Evolutionary conservation across 2,888 invertebrate genomes (phyloP).

Genomic region (Eupeodes luniger): DNA sequence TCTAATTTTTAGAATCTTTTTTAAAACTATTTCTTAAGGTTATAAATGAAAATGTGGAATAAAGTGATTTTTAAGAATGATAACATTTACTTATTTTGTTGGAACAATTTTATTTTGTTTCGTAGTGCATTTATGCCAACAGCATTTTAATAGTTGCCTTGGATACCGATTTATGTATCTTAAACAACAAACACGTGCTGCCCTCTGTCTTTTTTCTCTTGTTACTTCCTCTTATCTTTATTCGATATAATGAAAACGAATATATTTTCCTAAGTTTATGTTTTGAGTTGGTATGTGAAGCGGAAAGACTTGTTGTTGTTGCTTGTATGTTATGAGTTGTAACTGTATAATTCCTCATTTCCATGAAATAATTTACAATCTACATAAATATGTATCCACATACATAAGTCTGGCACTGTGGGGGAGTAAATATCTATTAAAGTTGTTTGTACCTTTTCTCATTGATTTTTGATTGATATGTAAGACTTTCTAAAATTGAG

Average conservation of each 20-base stretch:
- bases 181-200: not conserved
- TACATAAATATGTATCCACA: too few species aligned
- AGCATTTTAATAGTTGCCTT: not conserved
- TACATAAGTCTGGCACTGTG: not conserved
- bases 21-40: too few species aligned
- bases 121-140: too few species aligned
- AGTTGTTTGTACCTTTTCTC: slow-evolving; percentile 5
- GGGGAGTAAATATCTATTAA: slow-evolving; percentile 24
- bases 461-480: slow-evolving; percentile 63
- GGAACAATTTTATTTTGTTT: too few species aligned
- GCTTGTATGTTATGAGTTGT: not conserved
- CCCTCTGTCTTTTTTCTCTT: not conserved
- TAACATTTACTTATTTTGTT: too few species aligned
- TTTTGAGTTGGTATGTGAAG: slow-evolving; percentile 24
- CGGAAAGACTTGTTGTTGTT: not conserved
- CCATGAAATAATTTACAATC: not conserved
- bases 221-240: not conserved
- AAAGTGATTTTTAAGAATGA: too few species aligned
- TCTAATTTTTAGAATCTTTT: too few species aligned
- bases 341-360: not conserved
- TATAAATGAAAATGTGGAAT: too few species aligned
- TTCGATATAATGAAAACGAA: not conserved
- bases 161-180: too few species aligned
- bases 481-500: slow-evolving; percentile 62
- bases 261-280: not conserved